A percentile compares a stretch with the other conserved stretches of the same genome.
Evolutionary conservation across 2,797 vertebrate genomes (phyloP).

Genomic region (Nasua narica): DNA sequence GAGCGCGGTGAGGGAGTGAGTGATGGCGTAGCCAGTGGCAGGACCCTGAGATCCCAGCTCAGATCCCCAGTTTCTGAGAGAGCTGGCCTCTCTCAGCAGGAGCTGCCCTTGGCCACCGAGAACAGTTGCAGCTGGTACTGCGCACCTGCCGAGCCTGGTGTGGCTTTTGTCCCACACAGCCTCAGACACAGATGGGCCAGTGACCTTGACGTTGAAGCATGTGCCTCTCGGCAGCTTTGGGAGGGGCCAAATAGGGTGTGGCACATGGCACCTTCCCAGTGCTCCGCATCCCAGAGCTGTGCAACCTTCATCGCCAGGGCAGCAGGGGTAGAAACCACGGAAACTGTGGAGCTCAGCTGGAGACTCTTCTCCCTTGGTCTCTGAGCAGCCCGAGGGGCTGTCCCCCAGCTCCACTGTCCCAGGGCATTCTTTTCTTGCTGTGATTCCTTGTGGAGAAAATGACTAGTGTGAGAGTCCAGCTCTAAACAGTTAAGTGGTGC

Average conservation of each 20-base stretch:
- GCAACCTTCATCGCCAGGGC: not conserved
- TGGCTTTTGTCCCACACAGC: not conserved
- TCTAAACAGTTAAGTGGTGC: not conserved
- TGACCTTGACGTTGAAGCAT: not conserved
- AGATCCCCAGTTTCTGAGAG: not conserved
- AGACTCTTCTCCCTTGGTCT: not conserved
- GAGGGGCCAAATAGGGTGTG: not conserved
- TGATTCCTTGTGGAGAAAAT: conserved; percentile 24
- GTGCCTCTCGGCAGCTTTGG: not conserved
- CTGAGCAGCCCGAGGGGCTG: not conserved
- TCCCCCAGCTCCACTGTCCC: not conserved
- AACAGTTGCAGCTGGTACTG: not conserved
- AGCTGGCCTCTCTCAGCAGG: not conserved
- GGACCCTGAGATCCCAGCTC: not conserved
- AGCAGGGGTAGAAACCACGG: conserved; percentile 36
- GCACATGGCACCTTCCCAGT: not conserved
- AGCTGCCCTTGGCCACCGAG: not conserved
- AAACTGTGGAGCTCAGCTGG: not conserved
- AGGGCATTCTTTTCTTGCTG: not conserved
- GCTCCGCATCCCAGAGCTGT: not conserved
- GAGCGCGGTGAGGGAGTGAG: fast-evolving
- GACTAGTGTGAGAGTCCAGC: not conserved
- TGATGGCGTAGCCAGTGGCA: not conserved
- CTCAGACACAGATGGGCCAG: not conserved
- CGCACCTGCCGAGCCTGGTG: not conserved